These are phyloP conservation scores for Chionodraco myersi DNA, from an alignment of 2,113 vertebrate species.

Conservation along the genomic window DNA sequence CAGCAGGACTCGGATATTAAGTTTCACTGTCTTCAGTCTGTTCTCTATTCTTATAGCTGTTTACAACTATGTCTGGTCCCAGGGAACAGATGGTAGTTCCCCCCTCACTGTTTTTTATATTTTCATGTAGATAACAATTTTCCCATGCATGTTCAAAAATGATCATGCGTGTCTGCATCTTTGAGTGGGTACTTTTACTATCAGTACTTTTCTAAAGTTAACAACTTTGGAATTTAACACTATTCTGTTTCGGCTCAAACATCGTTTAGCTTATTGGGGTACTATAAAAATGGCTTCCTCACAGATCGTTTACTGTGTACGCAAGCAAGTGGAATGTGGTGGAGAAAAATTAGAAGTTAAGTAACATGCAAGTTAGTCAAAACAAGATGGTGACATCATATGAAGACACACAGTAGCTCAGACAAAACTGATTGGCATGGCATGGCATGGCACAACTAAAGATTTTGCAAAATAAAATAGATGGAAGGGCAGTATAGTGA, in stretches of 20 bases:
- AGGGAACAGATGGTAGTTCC: slow-evolving; percentile 66
- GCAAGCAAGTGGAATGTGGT: not conserved
- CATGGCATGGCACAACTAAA: not conserved
- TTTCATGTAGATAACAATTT: slow-evolving; percentile 33
- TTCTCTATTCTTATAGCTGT: slow-evolving; percentile 74
- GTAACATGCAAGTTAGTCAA: not conserved
- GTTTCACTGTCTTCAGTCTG: slow-evolving; percentile 61
- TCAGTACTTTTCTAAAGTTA: not conserved
- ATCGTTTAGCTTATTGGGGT: too few relatives aligned
- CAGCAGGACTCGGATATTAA: slow-evolving; percentile 63
- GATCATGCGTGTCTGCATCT: slow-evolving; percentile 25
- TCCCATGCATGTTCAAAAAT: slow-evolving; percentile 24
- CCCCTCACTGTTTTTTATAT: slow-evolving; percentile 19
- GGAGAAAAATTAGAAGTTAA: not conserved
- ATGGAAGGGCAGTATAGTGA: slow-evolving; percentile 21
- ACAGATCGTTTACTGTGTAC: not conserved
- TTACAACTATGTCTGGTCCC: slow-evolving; percentile 65
- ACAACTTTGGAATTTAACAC: not conserved
- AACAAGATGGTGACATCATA: not conserved
- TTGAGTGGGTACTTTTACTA: not conserved
- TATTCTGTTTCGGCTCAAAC: not conserved
- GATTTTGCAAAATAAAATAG: not conserved
- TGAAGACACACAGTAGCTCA: not conserved
- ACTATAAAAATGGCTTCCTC: not conserved
- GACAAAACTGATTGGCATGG: slow-evolving; percentile 4